Conservation (phyloP, 2,797 vertebrate species). For the Hipposideros larvatus region DNA sequence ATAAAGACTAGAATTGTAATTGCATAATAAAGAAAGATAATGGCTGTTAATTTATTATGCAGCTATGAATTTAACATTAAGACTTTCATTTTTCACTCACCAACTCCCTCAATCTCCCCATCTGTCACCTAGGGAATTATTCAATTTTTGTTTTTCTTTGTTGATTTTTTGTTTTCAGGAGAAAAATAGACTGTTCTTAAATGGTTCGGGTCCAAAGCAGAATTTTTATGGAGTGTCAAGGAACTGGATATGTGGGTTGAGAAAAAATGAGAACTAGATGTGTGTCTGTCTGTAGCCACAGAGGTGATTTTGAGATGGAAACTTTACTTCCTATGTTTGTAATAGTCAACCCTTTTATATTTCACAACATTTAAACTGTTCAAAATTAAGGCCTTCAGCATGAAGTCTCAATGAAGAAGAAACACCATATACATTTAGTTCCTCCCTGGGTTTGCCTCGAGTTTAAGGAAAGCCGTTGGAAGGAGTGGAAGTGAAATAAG, state of each 20-base stretch:
- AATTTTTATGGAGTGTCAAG: neutral
- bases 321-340: neutral
- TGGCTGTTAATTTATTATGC: neutral
- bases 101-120: neutral
- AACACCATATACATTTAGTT: neutral
- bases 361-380: constrained; percentile 32
- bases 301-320: neutral
- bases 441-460: neutral
- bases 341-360: neutral
- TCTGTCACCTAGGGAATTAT: neutral
- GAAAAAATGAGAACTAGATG: neutral
- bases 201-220: neutral
- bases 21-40: neutral
- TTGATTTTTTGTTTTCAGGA: constrained; percentile 44
- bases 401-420: neutral
- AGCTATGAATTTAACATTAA: neutral
- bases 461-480: neutral
- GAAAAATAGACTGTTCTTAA: neutral
- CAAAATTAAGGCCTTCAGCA: neutral
- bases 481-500: neutral
- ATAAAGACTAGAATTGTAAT: neutral
- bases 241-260: neutral
- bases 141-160: neutral
- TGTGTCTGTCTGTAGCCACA: neutral
- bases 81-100: constrained; percentile 12